These are phyloP conservation scores for Dastarcus helophoroides DNA, from an alignment of 2,888 invertebrate species.

Conservation along the genomic window DNA sequence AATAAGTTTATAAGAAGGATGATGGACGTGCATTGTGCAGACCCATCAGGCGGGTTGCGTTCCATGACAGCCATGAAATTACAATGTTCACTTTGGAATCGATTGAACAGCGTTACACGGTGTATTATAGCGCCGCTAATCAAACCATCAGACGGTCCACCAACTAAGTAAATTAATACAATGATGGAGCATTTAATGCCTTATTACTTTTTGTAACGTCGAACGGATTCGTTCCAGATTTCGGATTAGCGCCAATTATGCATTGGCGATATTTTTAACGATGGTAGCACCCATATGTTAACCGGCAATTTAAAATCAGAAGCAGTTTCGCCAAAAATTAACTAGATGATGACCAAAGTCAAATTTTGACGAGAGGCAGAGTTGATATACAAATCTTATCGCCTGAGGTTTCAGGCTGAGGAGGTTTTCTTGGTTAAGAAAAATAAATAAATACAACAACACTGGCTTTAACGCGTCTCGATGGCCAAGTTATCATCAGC, in stretches of 20 bases:
- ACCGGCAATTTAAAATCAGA: too few species aligned
- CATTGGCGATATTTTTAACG: too few species aligned
- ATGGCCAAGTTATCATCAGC: too few species aligned
- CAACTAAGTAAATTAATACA: constrained; percentile 33
- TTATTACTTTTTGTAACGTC: background rate
- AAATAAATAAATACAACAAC: too few species aligned
- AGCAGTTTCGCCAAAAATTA: too few species aligned
- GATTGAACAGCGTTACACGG: constrained; percentile 36
- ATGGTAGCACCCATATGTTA: too few species aligned
- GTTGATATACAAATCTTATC: too few species aligned
- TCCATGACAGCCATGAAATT: constrained; percentile 39
- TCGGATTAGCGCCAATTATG: background rate
- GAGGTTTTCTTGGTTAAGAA: too few species aligned
- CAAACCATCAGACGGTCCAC: constrained; percentile 22
- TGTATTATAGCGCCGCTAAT: constrained; percentile 29
- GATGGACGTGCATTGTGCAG: constrained; percentile 33
- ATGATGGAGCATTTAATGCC: constrained; percentile 31
- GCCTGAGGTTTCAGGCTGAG: too few species aligned
- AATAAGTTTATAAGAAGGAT: constrained; percentile 33
- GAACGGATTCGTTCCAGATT: background rate
- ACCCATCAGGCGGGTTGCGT: constrained; percentile 32
- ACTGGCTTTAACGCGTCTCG: too few species aligned
- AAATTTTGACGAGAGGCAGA: too few species aligned
- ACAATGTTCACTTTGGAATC: constrained; percentile 38
- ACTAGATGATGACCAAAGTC: too few species aligned